Evolutionary conservation across 2,113 vertebrate genomes (phyloP), one percentile per base, ranked within the genome.

Genomic region (Sakesphorus luctuosus): DNA sequence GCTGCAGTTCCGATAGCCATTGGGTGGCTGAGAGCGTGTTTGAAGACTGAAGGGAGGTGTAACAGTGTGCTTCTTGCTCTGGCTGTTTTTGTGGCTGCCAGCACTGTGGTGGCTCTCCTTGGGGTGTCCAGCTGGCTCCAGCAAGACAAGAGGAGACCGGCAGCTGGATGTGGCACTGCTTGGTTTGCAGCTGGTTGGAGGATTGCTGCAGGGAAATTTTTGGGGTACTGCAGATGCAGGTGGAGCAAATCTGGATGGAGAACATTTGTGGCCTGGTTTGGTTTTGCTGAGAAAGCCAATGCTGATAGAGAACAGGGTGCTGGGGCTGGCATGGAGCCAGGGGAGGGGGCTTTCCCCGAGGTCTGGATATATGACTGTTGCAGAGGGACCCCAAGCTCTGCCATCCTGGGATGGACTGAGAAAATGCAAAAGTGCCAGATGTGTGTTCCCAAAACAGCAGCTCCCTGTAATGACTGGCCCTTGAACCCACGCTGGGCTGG

Each of bases 341-440:
- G 53, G 19, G 36, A 68, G 5, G 4, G 4, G 14, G 5, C 49
- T 87, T 68, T 69, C n/a, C 25, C 21, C 17, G 13, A 28, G 50
- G 61, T 89, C 56, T 89, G 52, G 1, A 18, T 84, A 9, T 47
- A 46, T 93, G 52, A 66, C 46, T 7, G 0, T 56, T 50, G 28
- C 50, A 18, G 10, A 13, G 17, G 11, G 3, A 55, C 7, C 10
- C 13, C 9, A n/a, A 28, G 36, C 11, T 84, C 18, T 66, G 59
- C 46, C 28, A 18, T 68, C 23, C 43, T 3, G 4, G 9, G 4
- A 3, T 18, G 21, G 25, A 21, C 46, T n/a, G 35, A 62, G 36
- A 53, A 20, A 36, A 44, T 33, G 19, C 3, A 4, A n/a, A 76
- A 87, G 7, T 31, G 25, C 40, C 0, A 0, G 13, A 7, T 0